Evolutionary conservation across 2,113 vertebrate genomes (phyloP).

Genomic region (Pterocles gutturalis): DNA sequence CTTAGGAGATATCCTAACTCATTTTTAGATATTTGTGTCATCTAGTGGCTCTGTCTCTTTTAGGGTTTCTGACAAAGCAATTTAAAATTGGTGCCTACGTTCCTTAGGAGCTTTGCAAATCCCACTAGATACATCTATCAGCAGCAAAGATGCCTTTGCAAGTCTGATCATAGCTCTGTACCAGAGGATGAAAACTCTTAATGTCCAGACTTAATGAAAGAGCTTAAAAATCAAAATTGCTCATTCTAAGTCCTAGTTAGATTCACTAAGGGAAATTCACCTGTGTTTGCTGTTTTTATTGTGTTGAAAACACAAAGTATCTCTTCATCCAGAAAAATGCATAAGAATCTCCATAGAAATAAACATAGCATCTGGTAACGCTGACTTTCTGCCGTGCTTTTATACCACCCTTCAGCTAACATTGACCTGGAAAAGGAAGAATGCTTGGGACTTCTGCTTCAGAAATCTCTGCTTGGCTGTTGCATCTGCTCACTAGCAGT

Average conservation of each 20-base stretch:
- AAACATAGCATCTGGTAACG: neutral
- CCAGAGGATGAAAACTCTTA: neutral
- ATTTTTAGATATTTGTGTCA: neutral
- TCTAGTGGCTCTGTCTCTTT: neutral
- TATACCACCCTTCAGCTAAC: neutral
- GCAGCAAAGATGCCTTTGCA: neutral
- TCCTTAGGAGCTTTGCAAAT: neutral
- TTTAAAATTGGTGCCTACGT: neutral
- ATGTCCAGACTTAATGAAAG: neutral
- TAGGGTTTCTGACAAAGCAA: neutral
- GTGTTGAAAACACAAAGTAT: neutral
- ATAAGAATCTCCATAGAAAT: neutral
- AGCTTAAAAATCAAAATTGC: neutral
- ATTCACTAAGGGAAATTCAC: neutral
- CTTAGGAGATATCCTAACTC: neutral
- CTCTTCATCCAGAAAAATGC: neutral
- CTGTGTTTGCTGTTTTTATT: neutral
- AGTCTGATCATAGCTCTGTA: neutral
- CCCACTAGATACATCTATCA: neutral
- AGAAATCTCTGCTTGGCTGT: neutral
- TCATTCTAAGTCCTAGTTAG: neutral
- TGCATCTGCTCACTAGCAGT: neutral
- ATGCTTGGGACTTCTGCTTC: neutral
- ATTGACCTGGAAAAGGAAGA: neutral
- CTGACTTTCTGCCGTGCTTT: neutral